A percentile compares a stretch with the other conserved stretches of the same genome.
Evolutionary conservation across 2,113 vertebrate genomes (phyloP).

Genomic region (Muntiacus reevesi): DNA sequence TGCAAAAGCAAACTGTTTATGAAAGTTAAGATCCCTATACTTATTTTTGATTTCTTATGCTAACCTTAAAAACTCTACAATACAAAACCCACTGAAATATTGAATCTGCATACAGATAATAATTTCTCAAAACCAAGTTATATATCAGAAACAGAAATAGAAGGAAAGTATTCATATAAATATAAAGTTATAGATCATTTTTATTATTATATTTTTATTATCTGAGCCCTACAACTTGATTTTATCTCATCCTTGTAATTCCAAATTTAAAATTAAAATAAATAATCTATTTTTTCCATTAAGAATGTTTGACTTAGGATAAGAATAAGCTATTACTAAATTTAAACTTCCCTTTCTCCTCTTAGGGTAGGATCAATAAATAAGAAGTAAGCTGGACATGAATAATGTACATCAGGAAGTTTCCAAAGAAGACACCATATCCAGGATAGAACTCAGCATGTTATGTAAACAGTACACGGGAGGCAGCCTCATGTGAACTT

Average conservation of each 20-base stretch:
- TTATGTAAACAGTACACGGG: neutral
- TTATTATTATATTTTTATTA: neutral
- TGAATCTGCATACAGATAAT: neutral
- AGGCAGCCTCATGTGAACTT: neutral
- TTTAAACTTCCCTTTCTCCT: neutral
- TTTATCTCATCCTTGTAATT: neutral
- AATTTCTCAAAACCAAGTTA: slow-evolving; percentile 23
- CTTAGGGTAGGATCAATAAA: neutral
- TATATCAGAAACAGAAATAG: neutral
- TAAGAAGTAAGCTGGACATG: neutral
- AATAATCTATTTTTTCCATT: neutral
- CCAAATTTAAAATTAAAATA: slow-evolving; percentile 10
- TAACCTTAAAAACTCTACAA: neutral
- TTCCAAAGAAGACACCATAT: neutral
- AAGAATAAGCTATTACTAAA: neutral
- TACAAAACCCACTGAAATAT: neutral
- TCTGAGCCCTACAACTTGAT: neutral
- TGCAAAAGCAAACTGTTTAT: neutral
- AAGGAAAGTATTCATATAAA: neutral
- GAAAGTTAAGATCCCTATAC: neutral
- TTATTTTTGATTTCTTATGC: neutral
- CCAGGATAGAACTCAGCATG: neutral
- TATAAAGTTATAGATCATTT: neutral
- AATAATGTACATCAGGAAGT: neutral
- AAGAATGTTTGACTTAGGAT: neutral